phyloP scores from a whole-genome alignment of 2,113 vertebrate species.

The Coregonus clupeaformis region DNA sequence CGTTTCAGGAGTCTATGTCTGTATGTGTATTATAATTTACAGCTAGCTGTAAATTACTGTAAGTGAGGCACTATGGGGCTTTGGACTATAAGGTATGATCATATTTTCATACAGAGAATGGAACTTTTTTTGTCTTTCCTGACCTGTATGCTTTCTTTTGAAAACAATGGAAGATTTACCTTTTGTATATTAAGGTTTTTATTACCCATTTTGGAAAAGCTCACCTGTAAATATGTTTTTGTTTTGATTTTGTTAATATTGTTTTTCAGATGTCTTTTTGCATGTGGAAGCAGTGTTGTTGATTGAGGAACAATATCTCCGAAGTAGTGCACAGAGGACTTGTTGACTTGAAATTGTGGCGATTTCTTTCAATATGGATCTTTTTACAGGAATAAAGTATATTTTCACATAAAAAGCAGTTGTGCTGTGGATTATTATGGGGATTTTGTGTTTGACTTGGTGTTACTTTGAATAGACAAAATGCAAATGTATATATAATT shows the following conservation, averaged over 20 bases:
- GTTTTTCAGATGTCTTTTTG: slow-evolving; percentile 62
- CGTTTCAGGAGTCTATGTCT: slow-evolving; percentile 17
- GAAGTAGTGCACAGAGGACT: slow-evolving; percentile 50
- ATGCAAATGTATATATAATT: not conserved
- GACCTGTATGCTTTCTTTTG: slow-evolving; percentile 57
- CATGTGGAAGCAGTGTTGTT: slow-evolving; percentile 62
- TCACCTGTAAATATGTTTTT: slow-evolving; percentile 72
- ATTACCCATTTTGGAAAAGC: slow-evolving; percentile 61
- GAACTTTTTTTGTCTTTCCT: slow-evolving; percentile 37
- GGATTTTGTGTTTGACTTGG: not conserved
- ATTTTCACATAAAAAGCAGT: slow-evolving; percentile 75
- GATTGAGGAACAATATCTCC: slow-evolving; percentile 43
- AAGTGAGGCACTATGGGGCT: slow-evolving; percentile 36
- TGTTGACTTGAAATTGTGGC: slow-evolving; percentile 58
- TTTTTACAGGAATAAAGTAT: slow-evolving; percentile 82
- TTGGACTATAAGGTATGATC: slow-evolving; percentile 41
- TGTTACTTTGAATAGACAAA: not conserved
- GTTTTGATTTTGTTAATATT: slow-evolving; percentile 65
- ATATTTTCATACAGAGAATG: slow-evolving; percentile 58
- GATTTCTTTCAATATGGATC: slow-evolving; percentile 66
- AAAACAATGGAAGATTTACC: slow-evolving; percentile 51
- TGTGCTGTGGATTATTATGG: not conserved
- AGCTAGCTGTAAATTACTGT: slow-evolving; percentile 20
- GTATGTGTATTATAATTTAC: slow-evolving; percentile 35
- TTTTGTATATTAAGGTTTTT: slow-evolving; percentile 68